Evolutionary conservation across 2,113 vertebrate species (phyloP).

Genomic region (Steatornis caripensis): DNA sequence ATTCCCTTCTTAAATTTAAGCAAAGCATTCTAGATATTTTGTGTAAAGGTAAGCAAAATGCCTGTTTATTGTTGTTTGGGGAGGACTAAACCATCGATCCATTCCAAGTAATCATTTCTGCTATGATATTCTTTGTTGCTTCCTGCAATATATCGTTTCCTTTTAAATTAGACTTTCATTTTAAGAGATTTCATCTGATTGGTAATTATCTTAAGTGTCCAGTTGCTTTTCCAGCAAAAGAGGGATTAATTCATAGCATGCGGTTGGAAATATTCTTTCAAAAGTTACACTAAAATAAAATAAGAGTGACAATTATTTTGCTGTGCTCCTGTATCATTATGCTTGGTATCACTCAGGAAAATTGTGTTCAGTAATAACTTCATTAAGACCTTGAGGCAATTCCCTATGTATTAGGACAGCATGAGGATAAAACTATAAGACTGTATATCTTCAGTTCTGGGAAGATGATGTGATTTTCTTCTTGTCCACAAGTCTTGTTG

Average conservation of each 20-base stretch:
- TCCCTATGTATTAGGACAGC: slow-evolving; percentile 4
- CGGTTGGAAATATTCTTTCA: background rate
- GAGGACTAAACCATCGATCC: background rate
- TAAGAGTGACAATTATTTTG: background rate
- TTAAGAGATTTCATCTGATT: background rate
- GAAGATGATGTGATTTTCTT: slow-evolving; percentile 49
- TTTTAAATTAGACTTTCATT: background rate
- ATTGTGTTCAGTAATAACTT: slow-evolving; percentile 17
- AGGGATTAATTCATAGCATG: background rate
- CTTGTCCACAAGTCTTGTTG: slow-evolving; percentile 20
- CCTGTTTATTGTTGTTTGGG: background rate
- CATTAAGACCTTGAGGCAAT: slow-evolving; percentile 16
- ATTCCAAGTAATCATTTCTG: background rate
- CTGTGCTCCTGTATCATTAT: background rate
- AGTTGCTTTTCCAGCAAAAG: background rate
- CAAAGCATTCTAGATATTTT: background rate
- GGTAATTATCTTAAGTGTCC: background rate
- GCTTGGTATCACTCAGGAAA: background rate
- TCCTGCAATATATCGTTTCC: background rate
- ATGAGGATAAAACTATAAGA: slow-evolving; percentile 1
- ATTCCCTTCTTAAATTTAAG: background rate
- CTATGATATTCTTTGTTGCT: background rate
- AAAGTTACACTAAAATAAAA: background rate
- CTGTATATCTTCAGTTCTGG: background rate
- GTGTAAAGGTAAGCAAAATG: background rate